phyloP scores from a whole-genome alignment of 2,888 invertebrate species.

The Enchytraeus crypticus region DNA sequence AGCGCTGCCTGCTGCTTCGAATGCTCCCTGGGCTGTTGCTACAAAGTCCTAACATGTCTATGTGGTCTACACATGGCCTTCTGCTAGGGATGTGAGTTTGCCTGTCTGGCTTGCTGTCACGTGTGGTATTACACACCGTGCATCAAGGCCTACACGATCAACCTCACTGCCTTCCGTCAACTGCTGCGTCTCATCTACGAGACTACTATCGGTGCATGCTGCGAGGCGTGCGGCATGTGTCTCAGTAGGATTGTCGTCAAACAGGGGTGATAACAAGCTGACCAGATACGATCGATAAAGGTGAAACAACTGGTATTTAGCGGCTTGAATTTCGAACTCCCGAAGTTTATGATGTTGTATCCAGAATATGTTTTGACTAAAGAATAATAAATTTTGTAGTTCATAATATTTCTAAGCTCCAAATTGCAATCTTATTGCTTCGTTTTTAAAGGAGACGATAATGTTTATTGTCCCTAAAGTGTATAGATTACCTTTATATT shows the following conservation, averaged over 20 bases:
- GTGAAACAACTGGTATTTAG: too few species aligned
- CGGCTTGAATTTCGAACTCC: too few species aligned
- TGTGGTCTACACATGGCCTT: constrained; percentile 61
- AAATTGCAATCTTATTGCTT: too few species aligned
- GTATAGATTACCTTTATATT: too few species aligned
- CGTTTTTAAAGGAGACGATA: too few species aligned
- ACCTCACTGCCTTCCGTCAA: constrained; percentile 57
- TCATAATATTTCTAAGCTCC: too few species aligned
- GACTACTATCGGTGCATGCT: constrained; percentile 56
- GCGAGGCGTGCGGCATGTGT: constrained; percentile 58
- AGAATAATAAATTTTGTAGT: too few species aligned
- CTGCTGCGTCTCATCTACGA: constrained; percentile 57
- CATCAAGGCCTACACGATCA: constrained; percentile 60
- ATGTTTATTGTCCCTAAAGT: too few species aligned
- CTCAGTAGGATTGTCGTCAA: constrained; percentile 41
- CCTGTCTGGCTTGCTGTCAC: constrained; percentile 55
- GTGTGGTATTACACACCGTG: constrained; percentile 66
- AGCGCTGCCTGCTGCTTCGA: constrained; percentile 60
- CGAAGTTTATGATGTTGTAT: too few species aligned
- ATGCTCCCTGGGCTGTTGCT: constrained; percentile 60
- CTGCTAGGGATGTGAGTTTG: constrained; percentile 47
- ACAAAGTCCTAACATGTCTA: constrained; percentile 59
- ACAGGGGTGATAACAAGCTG: not conserved
- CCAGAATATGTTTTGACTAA: too few species aligned
- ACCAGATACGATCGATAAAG: too few species aligned